phyloP scores from a whole-genome alignment of 2,797 vertebrate genomes.

The Eospalax fontanierii region DNA sequence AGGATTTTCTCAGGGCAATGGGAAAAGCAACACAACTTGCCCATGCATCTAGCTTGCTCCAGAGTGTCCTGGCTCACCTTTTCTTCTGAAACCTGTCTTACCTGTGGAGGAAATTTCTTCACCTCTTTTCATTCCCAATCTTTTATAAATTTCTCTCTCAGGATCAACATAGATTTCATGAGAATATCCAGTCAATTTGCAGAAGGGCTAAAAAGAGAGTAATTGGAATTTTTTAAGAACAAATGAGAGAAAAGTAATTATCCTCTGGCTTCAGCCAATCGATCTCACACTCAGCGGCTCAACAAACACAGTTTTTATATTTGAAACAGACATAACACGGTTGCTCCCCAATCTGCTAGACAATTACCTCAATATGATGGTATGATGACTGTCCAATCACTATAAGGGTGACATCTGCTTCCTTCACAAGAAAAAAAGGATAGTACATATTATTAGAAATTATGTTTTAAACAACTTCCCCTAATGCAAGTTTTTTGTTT shows the following conservation, averaged over 20 bases:
- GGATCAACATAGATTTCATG: conserved; percentile 98
- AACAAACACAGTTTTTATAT: conserved; percentile 46
- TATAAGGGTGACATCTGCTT: conserved; percentile 93
- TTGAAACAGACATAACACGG: conserved; percentile 32
- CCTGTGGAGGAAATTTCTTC: conserved; percentile 92
- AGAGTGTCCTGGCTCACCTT: background rate
- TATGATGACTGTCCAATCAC: conserved; percentile 96
- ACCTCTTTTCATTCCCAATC: conserved; percentile 95
- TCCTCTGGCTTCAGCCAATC: conserved; percentile 24
- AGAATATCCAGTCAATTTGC: conserved; percentile 94
- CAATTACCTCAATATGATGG: conserved; percentile 95
- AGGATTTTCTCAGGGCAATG: background rate
- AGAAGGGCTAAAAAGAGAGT: conserved; percentile 92
- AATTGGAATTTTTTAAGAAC: conserved; percentile 47
- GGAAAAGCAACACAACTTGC: background rate
- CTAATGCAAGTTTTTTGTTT: conserved; percentile 57
- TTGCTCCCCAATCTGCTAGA: conserved; percentile 18
- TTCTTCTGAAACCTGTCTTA: conserved; percentile 83
- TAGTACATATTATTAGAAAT: conserved; percentile 61
- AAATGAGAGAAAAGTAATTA: conserved; percentile 53
- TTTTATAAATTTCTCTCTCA: conserved; percentile 94
- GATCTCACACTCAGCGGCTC: background rate
- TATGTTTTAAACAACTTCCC: background rate
- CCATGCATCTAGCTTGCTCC: background rate
- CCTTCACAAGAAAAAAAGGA: conserved; percentile 88